phyloP scores from a whole-genome alignment of 2,888 invertebrate genomes.

The Synanthedon andrenaeformis region DNA sequence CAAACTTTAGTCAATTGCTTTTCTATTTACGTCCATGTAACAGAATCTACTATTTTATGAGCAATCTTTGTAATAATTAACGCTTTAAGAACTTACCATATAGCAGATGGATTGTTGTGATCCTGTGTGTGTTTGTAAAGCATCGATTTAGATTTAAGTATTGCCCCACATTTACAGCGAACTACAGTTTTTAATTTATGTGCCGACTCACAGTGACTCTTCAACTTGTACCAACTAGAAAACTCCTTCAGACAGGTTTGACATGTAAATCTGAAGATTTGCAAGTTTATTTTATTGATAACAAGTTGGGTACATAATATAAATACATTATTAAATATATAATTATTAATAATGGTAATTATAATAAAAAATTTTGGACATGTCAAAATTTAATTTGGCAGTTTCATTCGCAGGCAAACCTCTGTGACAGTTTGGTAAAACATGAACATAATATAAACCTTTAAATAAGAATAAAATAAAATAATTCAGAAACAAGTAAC shows the following conservation, averaged over 20 bases:
- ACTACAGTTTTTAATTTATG: slow-evolving; percentile 52
- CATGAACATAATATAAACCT: background rate
- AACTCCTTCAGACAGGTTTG: slow-evolving; percentile 44
- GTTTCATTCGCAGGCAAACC: too few relatives aligned
- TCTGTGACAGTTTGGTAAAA: background rate
- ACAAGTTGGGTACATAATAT: too few relatives aligned
- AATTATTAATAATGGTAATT: too few relatives aligned
- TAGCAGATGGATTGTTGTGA: slow-evolving; percentile 59
- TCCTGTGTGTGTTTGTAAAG: slow-evolving; percentile 66
- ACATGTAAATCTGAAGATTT: slow-evolving; percentile 50
- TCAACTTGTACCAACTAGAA: slow-evolving; percentile 61
- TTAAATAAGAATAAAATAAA: background rate
- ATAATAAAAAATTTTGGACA: too few relatives aligned
- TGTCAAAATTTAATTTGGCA: too few relatives aligned
- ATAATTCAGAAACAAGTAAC: background rate
- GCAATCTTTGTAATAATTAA: too few relatives aligned
- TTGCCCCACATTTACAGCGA: slow-evolving; percentile 56
- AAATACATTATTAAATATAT: too few relatives aligned
- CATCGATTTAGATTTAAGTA: slow-evolving; percentile 60
- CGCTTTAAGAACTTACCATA: slow-evolving; percentile 40
- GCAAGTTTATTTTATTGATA: background rate
- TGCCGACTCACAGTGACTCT: slow-evolving; percentile 37
- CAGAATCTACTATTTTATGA: too few relatives aligned
- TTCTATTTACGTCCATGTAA: too few relatives aligned
- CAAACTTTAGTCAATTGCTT: too few relatives aligned